These are phyloP conservation scores for Apoderus coryli DNA, from an alignment of 2,888 invertebrate species.

Conservation along the genomic window DNA sequence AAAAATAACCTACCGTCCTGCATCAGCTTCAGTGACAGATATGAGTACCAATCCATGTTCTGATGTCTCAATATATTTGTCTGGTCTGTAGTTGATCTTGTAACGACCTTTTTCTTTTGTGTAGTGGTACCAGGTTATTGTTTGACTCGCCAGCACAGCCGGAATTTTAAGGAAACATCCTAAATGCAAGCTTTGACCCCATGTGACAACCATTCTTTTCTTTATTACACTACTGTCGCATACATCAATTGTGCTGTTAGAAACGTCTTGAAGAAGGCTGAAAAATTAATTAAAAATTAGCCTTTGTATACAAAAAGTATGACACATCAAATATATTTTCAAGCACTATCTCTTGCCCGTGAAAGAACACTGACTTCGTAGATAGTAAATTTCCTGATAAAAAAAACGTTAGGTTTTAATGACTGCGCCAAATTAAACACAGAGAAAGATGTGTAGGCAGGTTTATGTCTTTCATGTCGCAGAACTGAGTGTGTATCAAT, in stretches of 20 bases:
- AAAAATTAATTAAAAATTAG: too few relatives aligned
- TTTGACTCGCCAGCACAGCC: conserved; percentile 67
- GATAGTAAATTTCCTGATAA: too few relatives aligned
- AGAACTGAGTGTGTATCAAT: too few relatives aligned
- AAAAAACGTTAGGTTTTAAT: too few relatives aligned
- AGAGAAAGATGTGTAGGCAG: too few relatives aligned
- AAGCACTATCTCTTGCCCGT: too few relatives aligned
- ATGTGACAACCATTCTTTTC: conserved; percentile 82
- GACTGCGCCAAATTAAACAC: too few relatives aligned
- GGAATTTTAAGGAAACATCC: conserved; percentile 87
- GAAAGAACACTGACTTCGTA: too few relatives aligned
- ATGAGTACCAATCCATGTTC: conserved; percentile 84
- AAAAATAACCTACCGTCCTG: too few relatives aligned
- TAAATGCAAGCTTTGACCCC: conserved; percentile 85
- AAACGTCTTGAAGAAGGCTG: conserved; percentile 77
- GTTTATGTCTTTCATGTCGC: too few relatives aligned
- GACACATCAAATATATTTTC: too few relatives aligned
- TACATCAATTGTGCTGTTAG: conserved; percentile 78
- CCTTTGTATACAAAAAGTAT: too few relatives aligned
- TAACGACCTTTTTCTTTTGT: conserved; percentile 78
- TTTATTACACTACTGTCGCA: conserved; percentile 81
- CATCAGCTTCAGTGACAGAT: conserved; percentile 76
- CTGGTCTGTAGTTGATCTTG: conserved; percentile 69
- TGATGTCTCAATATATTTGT: conserved; percentile 86
- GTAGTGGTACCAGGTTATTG: conserved; percentile 80